Conservation (phyloP, 2,888 invertebrate species). For the Philereme transversata region DNA sequence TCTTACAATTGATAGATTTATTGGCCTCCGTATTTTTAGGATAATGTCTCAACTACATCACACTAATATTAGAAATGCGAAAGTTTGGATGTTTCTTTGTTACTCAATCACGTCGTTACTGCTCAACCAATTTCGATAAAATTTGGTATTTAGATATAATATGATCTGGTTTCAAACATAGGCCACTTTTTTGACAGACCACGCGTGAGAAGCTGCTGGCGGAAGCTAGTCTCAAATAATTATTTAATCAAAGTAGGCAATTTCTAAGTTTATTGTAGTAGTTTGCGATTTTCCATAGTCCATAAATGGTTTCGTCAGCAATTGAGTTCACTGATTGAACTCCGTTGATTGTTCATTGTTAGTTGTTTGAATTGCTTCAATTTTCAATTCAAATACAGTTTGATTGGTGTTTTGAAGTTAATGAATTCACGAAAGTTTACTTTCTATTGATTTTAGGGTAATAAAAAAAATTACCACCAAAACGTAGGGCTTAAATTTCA, state of each 20-base stretch:
- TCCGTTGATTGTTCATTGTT: constrained; percentile 44
- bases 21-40: too few relatives aligned
- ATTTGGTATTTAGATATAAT: too few relatives aligned
- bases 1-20: too few relatives aligned
- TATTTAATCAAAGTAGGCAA: constrained; percentile 16
- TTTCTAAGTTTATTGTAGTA: constrained; percentile 42
- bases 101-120: too few relatives aligned
- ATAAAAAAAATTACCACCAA: not conserved
- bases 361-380: constrained; percentile 33
- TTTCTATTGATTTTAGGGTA: constrained; percentile 15
- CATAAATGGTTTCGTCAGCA: constrained; percentile 52
- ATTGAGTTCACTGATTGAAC: constrained; percentile 41
- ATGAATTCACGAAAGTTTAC: constrained; percentile 15
- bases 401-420: constrained; percentile 11
- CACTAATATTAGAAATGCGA: too few relatives aligned
- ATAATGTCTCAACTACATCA: too few relatives aligned
- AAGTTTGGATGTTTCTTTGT: too few relatives aligned
- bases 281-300: constrained; percentile 61
- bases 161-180: too few relatives aligned
- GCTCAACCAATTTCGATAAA: too few relatives aligned
- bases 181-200: too few relatives aligned
- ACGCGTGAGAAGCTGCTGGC: too few relatives aligned
- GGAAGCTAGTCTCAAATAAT: not conserved
- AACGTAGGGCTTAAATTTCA: not conserved
- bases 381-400: constrained; percentile 20